phyloP scores from a whole-genome alignment of 1,140 invertebrate species.

The Drosophila erecta region DNA sequence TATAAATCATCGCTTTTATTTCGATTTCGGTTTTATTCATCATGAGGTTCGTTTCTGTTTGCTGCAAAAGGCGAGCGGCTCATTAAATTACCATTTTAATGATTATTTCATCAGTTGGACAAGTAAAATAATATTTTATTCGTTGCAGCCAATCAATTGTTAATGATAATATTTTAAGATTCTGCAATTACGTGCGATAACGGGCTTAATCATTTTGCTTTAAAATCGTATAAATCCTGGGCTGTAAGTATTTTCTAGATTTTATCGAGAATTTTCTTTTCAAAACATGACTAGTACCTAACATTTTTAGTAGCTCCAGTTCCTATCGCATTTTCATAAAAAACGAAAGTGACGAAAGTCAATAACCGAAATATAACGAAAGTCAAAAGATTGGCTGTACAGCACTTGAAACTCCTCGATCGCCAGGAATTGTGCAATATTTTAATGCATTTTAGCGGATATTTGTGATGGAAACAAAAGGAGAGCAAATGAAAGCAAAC shows the following conservation, averaged over 20 bases:
- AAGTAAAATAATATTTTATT: slow-evolving; percentile 17
- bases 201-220: not conserved
- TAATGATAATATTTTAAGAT: not conserved
- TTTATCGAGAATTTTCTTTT: no score
- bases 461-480: slow-evolving; percentile 21
- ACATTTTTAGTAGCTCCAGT: no score
- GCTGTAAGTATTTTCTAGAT: not conserved
- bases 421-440: slow-evolving; percentile 7
- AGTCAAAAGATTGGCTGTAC: not conserved
- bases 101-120: slow-evolving; percentile 49
- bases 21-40: slow-evolving; percentile 24
- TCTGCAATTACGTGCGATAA: no score
- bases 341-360: not conserved
- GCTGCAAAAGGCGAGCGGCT: slow-evolving; percentile 21
- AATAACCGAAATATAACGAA: no score
- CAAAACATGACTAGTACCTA: not conserved
- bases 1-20: slow-evolving; percentile 75
- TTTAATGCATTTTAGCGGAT: slow-evolving; percentile 3
- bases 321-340: not conserved
- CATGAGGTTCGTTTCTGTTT: slow-evolving; percentile 4
- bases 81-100: slow-evolving; percentile 70
- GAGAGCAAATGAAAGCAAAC: slow-evolving; percentile 28
- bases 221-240: not conserved
- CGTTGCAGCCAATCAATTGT: no score
- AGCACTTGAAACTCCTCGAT: not conserved